Evolutionary conservation across 1,140 invertebrate species (phyloP).

Genomic region (Epicauta chinensis): DNA sequence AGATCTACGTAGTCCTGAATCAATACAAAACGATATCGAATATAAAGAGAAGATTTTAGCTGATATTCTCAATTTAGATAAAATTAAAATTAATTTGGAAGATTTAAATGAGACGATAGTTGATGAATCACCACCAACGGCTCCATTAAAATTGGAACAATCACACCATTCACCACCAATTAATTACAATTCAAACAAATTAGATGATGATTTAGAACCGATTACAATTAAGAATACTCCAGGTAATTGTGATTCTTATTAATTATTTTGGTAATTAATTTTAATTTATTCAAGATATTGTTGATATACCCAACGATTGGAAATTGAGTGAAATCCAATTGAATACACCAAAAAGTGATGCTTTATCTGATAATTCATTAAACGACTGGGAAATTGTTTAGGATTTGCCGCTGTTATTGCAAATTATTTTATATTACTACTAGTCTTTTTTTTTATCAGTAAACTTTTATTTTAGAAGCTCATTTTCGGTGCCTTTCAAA

Average conservation of each 20-base stretch:
- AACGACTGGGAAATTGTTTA: constrained; percentile 36
- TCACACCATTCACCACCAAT: neutral
- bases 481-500: constrained; percentile 37
- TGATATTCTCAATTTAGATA: constrained; percentile 47
- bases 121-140: neutral
- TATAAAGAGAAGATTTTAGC: constrained; percentile 50
- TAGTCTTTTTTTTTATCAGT: neutral
- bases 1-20: constrained; percentile 46
- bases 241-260: constrained; percentile 1
- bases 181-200: neutral
- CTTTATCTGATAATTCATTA: constrained; percentile 28
- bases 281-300: constrained; percentile 23
- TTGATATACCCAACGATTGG: constrained; percentile 34
- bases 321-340: constrained; percentile 27
- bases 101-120: constrained; percentile 1
- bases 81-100: constrained; percentile 29
- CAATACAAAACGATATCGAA: constrained; percentile 49
- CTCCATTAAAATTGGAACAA: neutral
- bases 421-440: neutral
- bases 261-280: constrained; percentile 1
- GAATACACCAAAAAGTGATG: constrained; percentile 9
- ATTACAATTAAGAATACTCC: neutral
- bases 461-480: constrained; percentile 1
- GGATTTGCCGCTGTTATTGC: neutral
- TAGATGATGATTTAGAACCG: neutral